Evolutionary conservation across 2,113 vertebrate genomes (phyloP).

Genomic region (Ochotona princeps): DNA sequence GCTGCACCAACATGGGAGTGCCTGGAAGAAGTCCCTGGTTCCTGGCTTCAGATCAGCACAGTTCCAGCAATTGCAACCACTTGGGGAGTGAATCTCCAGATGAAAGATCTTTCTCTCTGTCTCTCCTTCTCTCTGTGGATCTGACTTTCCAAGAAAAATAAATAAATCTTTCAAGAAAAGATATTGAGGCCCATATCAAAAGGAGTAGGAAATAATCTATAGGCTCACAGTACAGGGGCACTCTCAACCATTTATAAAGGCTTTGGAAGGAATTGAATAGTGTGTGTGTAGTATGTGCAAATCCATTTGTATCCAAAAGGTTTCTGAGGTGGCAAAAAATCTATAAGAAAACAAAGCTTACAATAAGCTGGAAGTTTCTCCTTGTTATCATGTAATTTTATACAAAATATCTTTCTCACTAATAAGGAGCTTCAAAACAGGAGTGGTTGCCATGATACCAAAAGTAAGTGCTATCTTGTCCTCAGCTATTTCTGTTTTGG

Average conservation of each 20-base stretch:
- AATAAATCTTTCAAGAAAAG: too few relatives aligned
- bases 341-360: background rate
- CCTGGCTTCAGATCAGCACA: too few relatives aligned
- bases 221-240: background rate
- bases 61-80: too few relatives aligned
- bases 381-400: conserved; percentile 43
- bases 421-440: conserved; percentile 44
- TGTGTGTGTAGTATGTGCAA: background rate
- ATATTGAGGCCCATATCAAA: background rate
- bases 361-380: conserved; percentile 17
- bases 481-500: conserved; percentile 31
- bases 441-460: conserved; percentile 38
- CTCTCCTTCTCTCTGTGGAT: too few relatives aligned
- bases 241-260: conserved; percentile 12
- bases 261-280: background rate
- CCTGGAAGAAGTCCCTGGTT: too few relatives aligned
- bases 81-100: too few relatives aligned
- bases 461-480: background rate
- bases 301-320: background rate
- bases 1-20: too few relatives aligned
- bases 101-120: too few relatives aligned
- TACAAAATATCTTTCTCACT: conserved; percentile 56
- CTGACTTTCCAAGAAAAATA: too few relatives aligned
- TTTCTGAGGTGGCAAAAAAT: background rate
- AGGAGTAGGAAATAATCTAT: conserved; percentile 16